These are phyloP conservation scores for Thalpophila matura DNA, from an alignment of 2,888 invertebrate genomes.

Conservation along the genomic window DNA sequence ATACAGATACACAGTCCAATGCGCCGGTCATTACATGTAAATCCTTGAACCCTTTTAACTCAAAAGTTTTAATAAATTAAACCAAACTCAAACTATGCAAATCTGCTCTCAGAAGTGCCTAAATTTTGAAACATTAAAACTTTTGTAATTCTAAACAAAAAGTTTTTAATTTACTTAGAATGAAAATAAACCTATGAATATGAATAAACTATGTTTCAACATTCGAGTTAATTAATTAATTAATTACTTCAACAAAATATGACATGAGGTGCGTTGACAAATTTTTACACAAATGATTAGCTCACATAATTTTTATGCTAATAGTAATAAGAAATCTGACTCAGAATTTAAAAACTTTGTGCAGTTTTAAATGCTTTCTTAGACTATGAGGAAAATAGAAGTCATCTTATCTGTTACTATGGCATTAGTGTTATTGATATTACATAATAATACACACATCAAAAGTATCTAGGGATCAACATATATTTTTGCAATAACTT, in stretches of 20 bases:
- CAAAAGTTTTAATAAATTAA: slow-evolving; percentile 10
- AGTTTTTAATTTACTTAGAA: slow-evolving; percentile 32
- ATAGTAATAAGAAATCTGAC: slow-evolving; percentile 38
- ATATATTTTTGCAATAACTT: too few species aligned
- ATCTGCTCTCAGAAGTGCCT: slow-evolving; percentile 22
- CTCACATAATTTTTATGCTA: slow-evolving; percentile 6
- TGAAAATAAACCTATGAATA: not conserved
- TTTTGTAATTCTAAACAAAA: slow-evolving; percentile 27
- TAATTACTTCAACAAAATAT: slow-evolving; percentile 32
- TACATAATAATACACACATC: too few species aligned
- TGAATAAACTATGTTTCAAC: slow-evolving; percentile 12
- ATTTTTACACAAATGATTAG: too few species aligned
- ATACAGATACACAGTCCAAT: not conserved
- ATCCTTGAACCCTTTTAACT: slow-evolving; percentile 24
- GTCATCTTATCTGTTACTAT: not conserved
- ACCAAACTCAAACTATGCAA: slow-evolving; percentile 26
- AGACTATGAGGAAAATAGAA: slow-evolving; percentile 31
- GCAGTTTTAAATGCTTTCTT: not conserved
- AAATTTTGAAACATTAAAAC: slow-evolving; percentile 35
- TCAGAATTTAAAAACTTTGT: slow-evolving; percentile 30
- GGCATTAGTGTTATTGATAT: not conserved
- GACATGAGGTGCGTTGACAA: slow-evolving; percentile 12
- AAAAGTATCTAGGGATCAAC: too few species aligned
- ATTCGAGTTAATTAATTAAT: slow-evolving; percentile 28
- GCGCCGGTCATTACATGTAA: not conserved